A percentile compares a stretch with the other conserved stretches of the same genome.
Conservation (phyloP, 2,888 invertebrate genomes). For the Alentia gelatinosa region DNA sequence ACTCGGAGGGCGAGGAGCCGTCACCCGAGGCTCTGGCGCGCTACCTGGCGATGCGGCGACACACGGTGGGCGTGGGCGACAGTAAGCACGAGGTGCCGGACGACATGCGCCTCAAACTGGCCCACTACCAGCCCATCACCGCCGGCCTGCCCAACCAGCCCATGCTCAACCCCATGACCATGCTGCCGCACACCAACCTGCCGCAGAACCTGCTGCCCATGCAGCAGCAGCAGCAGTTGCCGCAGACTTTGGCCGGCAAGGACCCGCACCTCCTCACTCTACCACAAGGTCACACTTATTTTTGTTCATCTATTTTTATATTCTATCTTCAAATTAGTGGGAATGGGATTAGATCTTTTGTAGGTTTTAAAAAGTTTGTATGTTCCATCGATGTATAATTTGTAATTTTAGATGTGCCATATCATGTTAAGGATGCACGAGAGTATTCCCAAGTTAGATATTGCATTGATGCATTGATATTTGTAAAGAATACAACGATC, state of each 20-base stretch:
- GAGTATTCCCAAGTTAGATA: no score
- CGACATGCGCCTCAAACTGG: conserved; percentile 74
- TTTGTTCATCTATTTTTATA: neutral
- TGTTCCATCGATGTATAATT: no score
- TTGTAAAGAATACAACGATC: no score
- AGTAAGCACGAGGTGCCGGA: conserved; percentile 88
- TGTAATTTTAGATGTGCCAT: no score
- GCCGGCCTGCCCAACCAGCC: conserved; percentile 68
- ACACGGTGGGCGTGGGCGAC: conserved; percentile 95
- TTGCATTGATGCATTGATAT: no score
- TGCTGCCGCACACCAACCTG: conserved; percentile 90
- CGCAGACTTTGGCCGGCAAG: conserved; percentile 73
- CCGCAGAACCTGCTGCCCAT: conserved; percentile 89
- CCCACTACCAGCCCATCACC: conserved; percentile 71
- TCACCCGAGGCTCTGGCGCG: conserved; percentile 80
- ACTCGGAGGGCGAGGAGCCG: conserved; percentile 79
- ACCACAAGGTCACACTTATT: conserved; percentile 12
- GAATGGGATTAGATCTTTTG: no score
- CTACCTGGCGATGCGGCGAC: conserved; percentile 87
- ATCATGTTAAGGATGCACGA: no score
- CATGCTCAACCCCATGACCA: conserved; percentile 63
- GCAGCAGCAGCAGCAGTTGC: conserved; percentile 87
- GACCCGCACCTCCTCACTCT: conserved; percentile 38
- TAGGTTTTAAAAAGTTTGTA: no score
- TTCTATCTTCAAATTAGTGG: no score